These are phyloP conservation scores for Xylocopa sonorina DNA, from an alignment of 1,140 invertebrate genomes.

Conservation along the genomic window DNA sequence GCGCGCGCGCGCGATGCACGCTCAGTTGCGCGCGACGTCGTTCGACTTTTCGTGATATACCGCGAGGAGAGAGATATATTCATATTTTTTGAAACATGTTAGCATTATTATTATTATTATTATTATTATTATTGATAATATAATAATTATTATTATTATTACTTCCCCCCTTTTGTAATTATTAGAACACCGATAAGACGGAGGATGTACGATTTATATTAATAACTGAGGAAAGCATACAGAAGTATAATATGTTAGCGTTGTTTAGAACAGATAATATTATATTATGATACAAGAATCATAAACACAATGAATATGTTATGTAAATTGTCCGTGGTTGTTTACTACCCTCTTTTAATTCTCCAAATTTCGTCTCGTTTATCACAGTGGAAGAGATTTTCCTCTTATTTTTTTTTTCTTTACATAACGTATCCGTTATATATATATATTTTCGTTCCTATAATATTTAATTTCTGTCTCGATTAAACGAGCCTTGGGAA, in stretches of 20 bases:
- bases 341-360: background rate
- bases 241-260: constrained; percentile 81
- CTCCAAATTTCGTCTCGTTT: background rate
- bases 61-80: constrained; percentile 68
- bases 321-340: constrained; percentile 63
- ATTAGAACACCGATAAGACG: constrained; percentile 69
- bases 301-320: constrained; percentile 80
- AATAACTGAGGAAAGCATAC: constrained; percentile 72
- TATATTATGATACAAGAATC: constrained; percentile 79
- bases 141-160: constrained; percentile 8
- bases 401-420: background rate
- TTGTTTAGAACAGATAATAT: constrained; percentile 81
- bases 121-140: constrained; percentile 62
- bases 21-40: constrained; percentile 22
- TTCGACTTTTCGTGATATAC: constrained; percentile 63
- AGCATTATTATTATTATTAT: constrained; percentile 69
- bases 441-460: too few relatives aligned
- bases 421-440: background rate
- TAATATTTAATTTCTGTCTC: too few relatives aligned
- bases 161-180: constrained; percentile 72
- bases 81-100: constrained; percentile 77
- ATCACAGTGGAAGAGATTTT: background rate
- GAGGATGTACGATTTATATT: constrained; percentile 69
- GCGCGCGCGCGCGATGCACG: background rate
- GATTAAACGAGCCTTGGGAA: too few relatives aligned